Evolutionary conservation across 2,888 invertebrate species (phyloP).

Genomic region (Eristalis intricaria): DNA sequence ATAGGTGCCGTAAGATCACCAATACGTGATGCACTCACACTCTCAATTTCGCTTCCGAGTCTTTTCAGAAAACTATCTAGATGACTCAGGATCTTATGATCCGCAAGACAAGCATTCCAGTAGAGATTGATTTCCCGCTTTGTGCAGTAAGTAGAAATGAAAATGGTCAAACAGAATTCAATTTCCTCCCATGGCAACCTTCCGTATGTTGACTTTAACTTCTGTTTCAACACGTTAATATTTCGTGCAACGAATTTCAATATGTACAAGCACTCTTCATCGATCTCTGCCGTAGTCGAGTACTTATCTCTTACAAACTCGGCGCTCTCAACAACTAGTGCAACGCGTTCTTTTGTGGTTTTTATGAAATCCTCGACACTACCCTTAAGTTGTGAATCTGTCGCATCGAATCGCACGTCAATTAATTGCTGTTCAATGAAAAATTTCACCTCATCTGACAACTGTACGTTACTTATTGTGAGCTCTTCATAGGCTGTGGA

Average conservation of each 20-base stretch:
- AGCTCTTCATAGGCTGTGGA: slow-evolving; percentile 73
- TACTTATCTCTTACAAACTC: not conserved
- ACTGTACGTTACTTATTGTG: slow-evolving; percentile 64
- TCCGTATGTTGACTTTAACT: slow-evolving; percentile 73
- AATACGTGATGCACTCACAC: not conserved
- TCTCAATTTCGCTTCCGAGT: not conserved
- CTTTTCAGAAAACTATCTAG: slow-evolving; percentile 25
- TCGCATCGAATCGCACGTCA: slow-evolving; percentile 1
- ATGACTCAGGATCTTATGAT: slow-evolving; percentile 15
- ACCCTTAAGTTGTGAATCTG: not conserved
- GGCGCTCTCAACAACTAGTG: slow-evolving; percentile 9
- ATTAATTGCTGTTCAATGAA: slow-evolving; percentile 44
- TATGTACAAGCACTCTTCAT: slow-evolving; percentile 19
- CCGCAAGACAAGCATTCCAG: slow-evolving; percentile 27
- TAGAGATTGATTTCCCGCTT: slow-evolving; percentile 64
- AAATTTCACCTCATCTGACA: slow-evolving; percentile 66
- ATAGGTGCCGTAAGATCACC: not conserved
- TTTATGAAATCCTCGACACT: not conserved
- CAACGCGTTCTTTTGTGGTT: slow-evolving; percentile 23
- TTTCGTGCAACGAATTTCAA: slow-evolving; percentile 65
- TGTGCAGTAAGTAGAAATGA: slow-evolving; percentile 64
- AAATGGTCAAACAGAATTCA: slow-evolving; percentile 73
- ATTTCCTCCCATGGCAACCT: slow-evolving; percentile 75
- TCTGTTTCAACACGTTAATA: slow-evolving; percentile 72
- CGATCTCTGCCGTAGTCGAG: slow-evolving; percentile 11